phyloP scores from a whole-genome alignment of 2,113 vertebrate genomes.

The Hippocampus mohnikei region DNA sequence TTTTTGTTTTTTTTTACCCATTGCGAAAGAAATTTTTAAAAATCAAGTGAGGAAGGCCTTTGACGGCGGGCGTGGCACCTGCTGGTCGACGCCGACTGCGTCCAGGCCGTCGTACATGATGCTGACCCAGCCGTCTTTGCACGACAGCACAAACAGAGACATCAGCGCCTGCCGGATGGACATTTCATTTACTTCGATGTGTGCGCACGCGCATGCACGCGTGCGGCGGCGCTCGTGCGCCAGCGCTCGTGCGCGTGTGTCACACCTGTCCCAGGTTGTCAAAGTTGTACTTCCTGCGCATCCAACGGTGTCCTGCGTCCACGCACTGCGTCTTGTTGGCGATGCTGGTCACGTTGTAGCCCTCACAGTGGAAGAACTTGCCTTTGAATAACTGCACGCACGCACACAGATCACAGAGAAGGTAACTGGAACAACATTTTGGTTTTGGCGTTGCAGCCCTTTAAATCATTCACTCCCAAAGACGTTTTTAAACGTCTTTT shows the following conservation, averaged over 20 bases:
- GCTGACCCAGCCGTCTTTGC: constrained; percentile 88
- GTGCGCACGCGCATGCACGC: neutral
- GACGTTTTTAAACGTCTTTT: too few relatives aligned
- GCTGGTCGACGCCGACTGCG: constrained; percentile 82
- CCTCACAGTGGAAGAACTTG: constrained; percentile 94
- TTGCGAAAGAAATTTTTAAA: too few relatives aligned
- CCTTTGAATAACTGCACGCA: constrained; percentile 89
- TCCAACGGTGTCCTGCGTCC: constrained; percentile 81
- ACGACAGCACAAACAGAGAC: constrained; percentile 76
- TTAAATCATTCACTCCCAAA: too few relatives aligned
- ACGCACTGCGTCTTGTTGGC: constrained; percentile 86
- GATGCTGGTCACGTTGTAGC: constrained; percentile 82
- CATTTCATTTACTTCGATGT: constrained; percentile 10
- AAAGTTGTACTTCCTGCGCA: constrained; percentile 93
- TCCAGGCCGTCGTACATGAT: constrained; percentile 91
- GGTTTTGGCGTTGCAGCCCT: neutral
- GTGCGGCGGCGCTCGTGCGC: too few relatives aligned
- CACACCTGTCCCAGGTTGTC: constrained; percentile 96
- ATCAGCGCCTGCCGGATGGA: constrained; percentile 61
- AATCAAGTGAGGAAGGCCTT: too few relatives aligned
- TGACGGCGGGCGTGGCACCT: constrained; percentile 66
- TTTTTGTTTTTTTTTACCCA: too few relatives aligned
- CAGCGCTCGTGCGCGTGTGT: neutral
- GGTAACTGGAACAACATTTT: neutral
- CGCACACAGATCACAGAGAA: constrained; percentile 3